A percentile compares a stretch with the other conserved stretches of the same genome.
phyloP scores from a whole-genome alignment of 2,797 vertebrate genomes.

The Tenualosa ilisha region DNA sequence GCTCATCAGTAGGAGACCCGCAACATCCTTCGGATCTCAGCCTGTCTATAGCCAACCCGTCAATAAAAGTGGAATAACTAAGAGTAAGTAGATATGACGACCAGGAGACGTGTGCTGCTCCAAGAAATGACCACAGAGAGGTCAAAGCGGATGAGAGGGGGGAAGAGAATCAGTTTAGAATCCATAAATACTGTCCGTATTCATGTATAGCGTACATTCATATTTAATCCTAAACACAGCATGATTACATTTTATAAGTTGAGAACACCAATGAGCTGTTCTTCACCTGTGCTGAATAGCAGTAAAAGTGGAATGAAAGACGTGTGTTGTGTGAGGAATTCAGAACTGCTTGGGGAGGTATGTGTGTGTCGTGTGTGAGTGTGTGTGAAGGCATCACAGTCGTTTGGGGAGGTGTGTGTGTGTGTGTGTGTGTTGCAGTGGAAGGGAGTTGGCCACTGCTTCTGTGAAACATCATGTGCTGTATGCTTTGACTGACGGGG shows the following conservation, averaged over 20 bases:
- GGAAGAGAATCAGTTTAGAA: background rate
- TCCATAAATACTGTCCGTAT: background rate
- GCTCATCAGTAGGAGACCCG: background rate
- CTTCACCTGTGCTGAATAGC: background rate
- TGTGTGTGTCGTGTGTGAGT: background rate
- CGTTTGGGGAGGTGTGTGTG: no score
- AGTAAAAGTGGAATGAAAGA: background rate
- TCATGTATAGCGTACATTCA: background rate
- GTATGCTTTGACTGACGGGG: background rate
- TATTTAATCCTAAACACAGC: background rate
- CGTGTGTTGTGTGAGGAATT: background rate
- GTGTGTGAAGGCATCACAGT: background rate
- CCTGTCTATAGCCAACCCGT: background rate
- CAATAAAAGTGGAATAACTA: background rate
- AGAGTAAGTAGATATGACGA: background rate
- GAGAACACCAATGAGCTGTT: background rate
- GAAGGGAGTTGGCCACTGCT: background rate
- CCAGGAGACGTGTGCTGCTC: no score
- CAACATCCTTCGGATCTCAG: background rate
- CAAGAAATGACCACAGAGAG: no score
- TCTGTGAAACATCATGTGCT: background rate
- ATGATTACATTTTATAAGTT: background rate
- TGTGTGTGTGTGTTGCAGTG: background rate
- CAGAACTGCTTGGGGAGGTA: no score
- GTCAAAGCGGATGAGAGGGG: no score